Evolutionary conservation across 2,888 invertebrate genomes (phyloP), one percentile per base, ranked within the genome.

Genomic region (Chrysolina oricalcia): DNA sequence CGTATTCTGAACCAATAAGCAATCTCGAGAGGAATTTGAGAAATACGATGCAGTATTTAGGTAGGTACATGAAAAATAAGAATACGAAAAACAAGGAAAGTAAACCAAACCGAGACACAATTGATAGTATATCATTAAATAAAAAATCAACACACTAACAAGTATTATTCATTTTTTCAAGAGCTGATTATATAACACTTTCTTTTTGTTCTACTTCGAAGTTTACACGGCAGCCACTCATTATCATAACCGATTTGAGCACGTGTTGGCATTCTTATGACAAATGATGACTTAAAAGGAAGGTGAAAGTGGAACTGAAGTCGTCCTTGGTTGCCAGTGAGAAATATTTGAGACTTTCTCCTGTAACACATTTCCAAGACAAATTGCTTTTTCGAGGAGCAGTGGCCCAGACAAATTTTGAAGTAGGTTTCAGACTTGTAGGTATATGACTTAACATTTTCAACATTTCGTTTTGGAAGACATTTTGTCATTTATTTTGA

Each of bases 271-370:
- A 53, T 68, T 40, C 13, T 68, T n/a, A 48, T 53, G 40, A 41
- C 68, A 15, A 53, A 66, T 19, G 41, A 56, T 40, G 19, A 35
- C 50, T 67, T 19, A 59, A 59, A 59, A 59, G 59, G 27, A n/a
- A 53, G 53, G 68, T 68, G 68, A 68, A 68, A 68, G 68, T 68
- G 50, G 40, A 53, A 53, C 27, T 67, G 13, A 27, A 19, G 17
- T 27, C 53, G 50, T 21, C 67, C 67, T 50, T 50, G 67, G 67
- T 40, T 11, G 17, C 15, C 11, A n/a, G 17, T 23, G 13, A 67
- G 41, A 35, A 66, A 66, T 21, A 50, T 67, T 50, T 67, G 35
- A 35, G 27, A 50, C 67, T 67, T 67, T 67, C 67, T 35, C 67
- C 50, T 23, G 17, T 67, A 27, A 21, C 67, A 27, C 21, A 13